These are phyloP conservation scores for Helicolenus hilgendorfi DNA, from an alignment of 2,797 vertebrate species.

Conservation along the genomic window DNA sequence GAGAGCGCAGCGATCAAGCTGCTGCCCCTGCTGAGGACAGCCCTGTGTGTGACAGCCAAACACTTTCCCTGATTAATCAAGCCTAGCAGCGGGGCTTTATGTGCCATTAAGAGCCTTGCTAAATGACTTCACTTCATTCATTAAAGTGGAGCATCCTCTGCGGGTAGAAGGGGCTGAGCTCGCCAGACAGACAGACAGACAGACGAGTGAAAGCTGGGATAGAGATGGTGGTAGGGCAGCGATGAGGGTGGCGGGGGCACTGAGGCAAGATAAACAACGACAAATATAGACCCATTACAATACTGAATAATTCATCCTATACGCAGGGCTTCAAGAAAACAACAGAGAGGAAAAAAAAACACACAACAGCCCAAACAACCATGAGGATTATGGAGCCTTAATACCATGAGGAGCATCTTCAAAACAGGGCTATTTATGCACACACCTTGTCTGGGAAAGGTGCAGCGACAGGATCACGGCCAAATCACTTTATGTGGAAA, in stretches of 20 bases:
- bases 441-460: conserved; percentile 43
- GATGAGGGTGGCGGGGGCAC: conserved; percentile 63
- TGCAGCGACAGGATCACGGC: conserved; percentile 28
- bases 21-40: conserved; percentile 74
- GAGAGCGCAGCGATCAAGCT: conserved; percentile 51
- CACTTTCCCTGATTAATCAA: conserved; percentile 89
- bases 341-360: conserved; percentile 44
- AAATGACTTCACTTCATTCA: conserved; percentile 88
- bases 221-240: conserved; percentile 67
- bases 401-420: conserved; percentile 56
- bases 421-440: conserved; percentile 52
- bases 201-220: conserved; percentile 35
- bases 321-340: conserved; percentile 73
- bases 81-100: conserved; percentile 81
- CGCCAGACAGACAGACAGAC: conserved; percentile 29
- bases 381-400: conserved; percentile 56
- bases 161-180: conserved; percentile 45
- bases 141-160: conserved; percentile 83
- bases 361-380: conserved; percentile 59
- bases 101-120: conserved; percentile 82
- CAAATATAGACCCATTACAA: conserved; percentile 88
- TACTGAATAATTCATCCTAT: conserved; percentile 87
- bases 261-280: conserved; percentile 83
- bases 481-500: conserved; percentile 60
- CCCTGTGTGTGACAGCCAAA: conserved; percentile 79